Base-by-base conservation (phyloP, 1,140 invertebrate genomes). In the Calephelis nemesis region DNA sequence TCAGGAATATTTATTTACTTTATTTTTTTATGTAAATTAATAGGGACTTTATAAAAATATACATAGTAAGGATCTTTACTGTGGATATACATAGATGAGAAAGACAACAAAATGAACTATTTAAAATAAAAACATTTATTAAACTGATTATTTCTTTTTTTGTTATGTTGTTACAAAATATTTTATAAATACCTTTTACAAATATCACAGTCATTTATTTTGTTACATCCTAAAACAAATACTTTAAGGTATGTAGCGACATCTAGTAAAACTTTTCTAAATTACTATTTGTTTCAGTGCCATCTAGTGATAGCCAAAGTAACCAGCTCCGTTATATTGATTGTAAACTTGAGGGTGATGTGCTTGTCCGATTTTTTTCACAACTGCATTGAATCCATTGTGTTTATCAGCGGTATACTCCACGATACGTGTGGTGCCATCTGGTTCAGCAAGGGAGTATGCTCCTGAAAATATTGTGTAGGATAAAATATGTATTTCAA, bases 381-480 rank as follows among this genome's bases (percentile, higher is more conserved):
- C 93, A 10, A 93, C 84, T 49, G 93, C 92, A 74, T 93, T 92
- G 80, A 93, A 93, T 12, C 93, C 93, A 69, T 92, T 92, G 72
- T 79, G 74, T 49, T 91, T 89, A 73, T 91, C 93, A 47, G 93
- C 93, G 11, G 90, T 92, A 74, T 94, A 94, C 68, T 93, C 92
- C 0, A 94, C 93, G 52, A 92, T 92, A 63, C 93, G 87, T 60
- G 86, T 92, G 5, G 93, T 92, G 71, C 94, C 94, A 76, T 94
- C 94, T 42, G 94, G 85, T 72, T 94, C 93, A 19, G 93, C 85
- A 9, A 94, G 85, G 40, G 90, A 92, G 77, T 93, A 93, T n/a
- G 92, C 92, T 45, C 93, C 93, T 85, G 75, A 60, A 79, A 79
- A 67, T 64, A 54, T 50, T 60, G 65, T 47, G 7, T 11, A 58